Base-by-base conservation (phyloP, 1,140 invertebrate genomes). In the Panagrolaimus sp. region DNA sequence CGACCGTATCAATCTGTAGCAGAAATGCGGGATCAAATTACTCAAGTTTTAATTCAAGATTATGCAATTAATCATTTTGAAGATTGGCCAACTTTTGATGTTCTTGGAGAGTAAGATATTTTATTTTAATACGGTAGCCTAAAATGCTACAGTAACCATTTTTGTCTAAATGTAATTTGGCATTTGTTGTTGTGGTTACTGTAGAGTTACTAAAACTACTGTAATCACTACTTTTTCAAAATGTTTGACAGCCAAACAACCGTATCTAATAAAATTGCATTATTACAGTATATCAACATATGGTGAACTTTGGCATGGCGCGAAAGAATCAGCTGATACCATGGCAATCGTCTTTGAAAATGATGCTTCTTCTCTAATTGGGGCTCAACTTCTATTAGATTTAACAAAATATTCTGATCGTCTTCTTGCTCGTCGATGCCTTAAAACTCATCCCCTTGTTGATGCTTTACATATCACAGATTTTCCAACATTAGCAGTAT, bases 31-130 rank as follows among this genome's bases (percentile, higher is more conserved):
- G 81, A 78, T 64, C 79, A 82, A 47, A 63, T 82, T 1, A 82
- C 80, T 5, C 72, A 80, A 24, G 72, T 69, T 8, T 28, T 82
- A 14, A 67, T 82, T 58, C 64, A 66, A 24, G 80, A 82, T 46
- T 82, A 78, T 63, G 64, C 71, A 8, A 52, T 76, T 12, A 81
- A 81, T 17, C 79, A 75, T 9, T 82, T 74, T 72, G 68, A 69
- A 15, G 80, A 83, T 65, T 82, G 80, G 80, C 80, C 80, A 1
- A 76, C 67, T 32, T 82, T 82, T 48, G 80, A 82, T 46, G 69
- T 69, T 46, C 48, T 82, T n/a, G 75, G 73, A 66, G 66, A 69
- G 74, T 76, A 68, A 69, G 67, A 76, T 28, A 21, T 6, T 52
- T 28, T 2, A 26, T 2, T 38, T 38, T 38, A 4, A 38, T 38